These are phyloP conservation scores for Geodia barretti DNA, from an alignment of 37 sponge, comb jelly and placozoan genomes.

Conservation along the genomic window DNA sequence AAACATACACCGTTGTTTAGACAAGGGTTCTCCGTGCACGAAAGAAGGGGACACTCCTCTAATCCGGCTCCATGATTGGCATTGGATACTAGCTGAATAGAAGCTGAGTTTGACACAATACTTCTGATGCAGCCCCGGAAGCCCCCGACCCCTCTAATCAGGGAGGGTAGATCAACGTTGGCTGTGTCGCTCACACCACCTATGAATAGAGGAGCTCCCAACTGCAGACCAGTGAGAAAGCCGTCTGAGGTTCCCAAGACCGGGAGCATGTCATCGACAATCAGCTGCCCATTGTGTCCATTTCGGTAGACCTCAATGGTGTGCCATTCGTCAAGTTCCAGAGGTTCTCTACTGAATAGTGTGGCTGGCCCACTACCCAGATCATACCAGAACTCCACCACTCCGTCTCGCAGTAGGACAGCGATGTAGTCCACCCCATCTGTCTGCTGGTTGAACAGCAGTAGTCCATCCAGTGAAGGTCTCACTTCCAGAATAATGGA, in stretches of 20 bases:
- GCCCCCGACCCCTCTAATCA: neutral
- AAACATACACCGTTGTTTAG: slow-evolving; percentile 52
- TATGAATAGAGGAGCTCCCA: slow-evolving; percentile 39
- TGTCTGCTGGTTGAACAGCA: slow-evolving; percentile 46
- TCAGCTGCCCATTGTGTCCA: slow-evolving; percentile 42
- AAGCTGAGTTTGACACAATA: neutral
- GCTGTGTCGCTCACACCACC: slow-evolving; percentile 26
- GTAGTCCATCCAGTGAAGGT: slow-evolving; percentile 44
- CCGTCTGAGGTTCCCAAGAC: slow-evolving; percentile 36
- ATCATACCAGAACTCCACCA: slow-evolving; percentile 51
- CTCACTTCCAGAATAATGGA: slow-evolving; percentile 37
- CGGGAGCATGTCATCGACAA: slow-evolving; percentile 37
- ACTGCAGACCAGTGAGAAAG: slow-evolving; percentile 34
- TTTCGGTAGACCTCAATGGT: slow-evolving; percentile 36
- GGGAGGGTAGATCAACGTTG: neutral
- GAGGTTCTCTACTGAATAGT: slow-evolving; percentile 18
- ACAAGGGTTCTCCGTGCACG: slow-evolving; percentile 41
- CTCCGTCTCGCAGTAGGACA: slow-evolving; percentile 26
- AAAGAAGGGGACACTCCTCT: slow-evolving; percentile 15
- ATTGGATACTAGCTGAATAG: slow-evolving; percentile 29
- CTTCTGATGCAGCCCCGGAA: slow-evolving; percentile 56
- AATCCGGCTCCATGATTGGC: slow-evolving; percentile 26
- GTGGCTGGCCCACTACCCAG: slow-evolving; percentile 37
- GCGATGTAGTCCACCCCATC: slow-evolving; percentile 62
- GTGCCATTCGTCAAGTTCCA: slow-evolving; percentile 58